phyloP scores from a whole-genome alignment of 2,113 vertebrate genomes.

The Myrmophylax atrothorax region DNA sequence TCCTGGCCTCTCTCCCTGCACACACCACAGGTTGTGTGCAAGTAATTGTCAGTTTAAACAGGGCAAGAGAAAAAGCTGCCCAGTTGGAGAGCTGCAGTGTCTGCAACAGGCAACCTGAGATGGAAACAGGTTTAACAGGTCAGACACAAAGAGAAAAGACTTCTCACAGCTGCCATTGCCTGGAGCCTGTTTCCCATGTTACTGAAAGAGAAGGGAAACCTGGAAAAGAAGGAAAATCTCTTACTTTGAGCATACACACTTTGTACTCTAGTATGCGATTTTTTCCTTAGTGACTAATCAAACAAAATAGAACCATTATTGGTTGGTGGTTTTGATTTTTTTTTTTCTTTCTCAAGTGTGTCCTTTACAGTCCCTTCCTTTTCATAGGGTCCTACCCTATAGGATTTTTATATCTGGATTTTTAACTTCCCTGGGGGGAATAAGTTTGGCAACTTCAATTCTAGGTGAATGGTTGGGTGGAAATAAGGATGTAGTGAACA shows the following conservation, averaged over 20 bases:
- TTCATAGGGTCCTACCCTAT: background rate
- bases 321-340: rapidly evolving
- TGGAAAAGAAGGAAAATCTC: background rate
- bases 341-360: background rate
- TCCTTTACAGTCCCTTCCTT: background rate
- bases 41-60: background rate
- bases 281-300: background rate
- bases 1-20: background rate
- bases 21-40: background rate
- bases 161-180: background rate
- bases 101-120: background rate
- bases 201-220: background rate
- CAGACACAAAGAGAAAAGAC: background rate
- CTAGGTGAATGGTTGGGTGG: background rate
- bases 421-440: background rate
- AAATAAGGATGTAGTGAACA: background rate
- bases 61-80: background rate
- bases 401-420: background rate
- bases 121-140: background rate
- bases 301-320: background rate
- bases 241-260: background rate
- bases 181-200: background rate
- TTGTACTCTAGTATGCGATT: background rate
- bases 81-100: background rate
- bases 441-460: background rate